Evolutionary conservation across 2,113 vertebrate genomes (phyloP), one percentile per base, ranked within the genome.

Genomic region (Anthoscopus minutus): DNA sequence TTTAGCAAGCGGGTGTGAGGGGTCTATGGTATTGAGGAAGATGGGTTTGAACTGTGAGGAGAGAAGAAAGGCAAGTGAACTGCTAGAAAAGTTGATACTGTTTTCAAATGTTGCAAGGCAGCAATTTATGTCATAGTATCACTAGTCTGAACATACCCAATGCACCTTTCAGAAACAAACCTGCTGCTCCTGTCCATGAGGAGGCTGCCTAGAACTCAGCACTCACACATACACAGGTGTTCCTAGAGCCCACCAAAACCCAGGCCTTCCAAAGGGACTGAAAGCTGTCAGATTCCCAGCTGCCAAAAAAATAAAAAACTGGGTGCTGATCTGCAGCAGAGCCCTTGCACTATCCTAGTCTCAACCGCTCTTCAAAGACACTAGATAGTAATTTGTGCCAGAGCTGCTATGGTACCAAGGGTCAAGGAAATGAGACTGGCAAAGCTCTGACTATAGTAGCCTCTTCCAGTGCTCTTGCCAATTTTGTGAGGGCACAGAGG

Each of bases 11-110:
- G 99, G 99, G 84, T 99, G 99, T 11, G 99, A 99, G 2, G 99
- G 99, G 88, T 99, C 99, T 6, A 99, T 99, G 30, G 99, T 99
- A 96, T 99, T 99, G 88, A 99, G 98, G 95, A 99, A 99, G 96
- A 99, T 99, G 47, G 99, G 99, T 93, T 99, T 99, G 97, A 99
- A 99, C 99, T 99, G 73, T 24, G 61, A 74, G 54, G 51, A 74
- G 72, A 96, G 18, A 30, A 44, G 69, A 37, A 61, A 12, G 13
- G 33, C 38, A 57, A 13, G 5, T 57, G n/a, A 81, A 67, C 78
- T 57, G 42, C 51, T 27, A 38, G 42, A 33, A 67, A 81, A 57
- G 17, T 17, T 81, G 17, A 45, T 21, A 10, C 47, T 24, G 24
- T 38, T 85, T 64, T 45, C 66, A 82, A 51, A 82, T 0, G 1